These are phyloP conservation scores for Cheilinus undulatus DNA, from an alignment of 2,113 vertebrate genomes.

Conservation along the genomic window DNA sequence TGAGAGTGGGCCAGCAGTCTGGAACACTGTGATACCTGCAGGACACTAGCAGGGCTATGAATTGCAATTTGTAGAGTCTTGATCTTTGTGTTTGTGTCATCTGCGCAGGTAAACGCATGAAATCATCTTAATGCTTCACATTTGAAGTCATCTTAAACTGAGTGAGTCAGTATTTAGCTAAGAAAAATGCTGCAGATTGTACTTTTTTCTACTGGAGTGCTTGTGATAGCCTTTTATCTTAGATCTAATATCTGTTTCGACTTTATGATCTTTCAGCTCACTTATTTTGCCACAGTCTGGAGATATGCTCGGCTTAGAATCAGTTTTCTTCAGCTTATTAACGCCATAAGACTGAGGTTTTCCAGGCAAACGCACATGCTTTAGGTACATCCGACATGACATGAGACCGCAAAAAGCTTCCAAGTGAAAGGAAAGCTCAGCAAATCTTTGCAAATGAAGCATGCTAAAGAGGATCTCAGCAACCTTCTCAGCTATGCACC, in stretches of 20 bases:
- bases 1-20: not conserved
- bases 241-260: not conserved
- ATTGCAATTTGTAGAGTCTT: not conserved
- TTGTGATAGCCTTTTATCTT: not conserved
- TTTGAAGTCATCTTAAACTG: not conserved
- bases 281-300: not conserved
- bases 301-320: not conserved
- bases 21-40: not conserved
- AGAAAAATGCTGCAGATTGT: not conserved
- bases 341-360: not conserved
- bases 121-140: not conserved
- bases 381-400: constrained; percentile 10
- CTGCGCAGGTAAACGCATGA: not conserved
- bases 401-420: not conserved
- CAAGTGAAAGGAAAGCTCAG: not conserved
- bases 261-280: not conserved
- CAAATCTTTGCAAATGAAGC: constrained; percentile 1
- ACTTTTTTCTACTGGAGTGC: not conserved
- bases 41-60: not conserved
- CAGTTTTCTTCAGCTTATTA: not conserved
- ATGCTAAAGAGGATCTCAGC: not conserved
- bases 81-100: not conserved
- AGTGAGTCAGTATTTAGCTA: not conserved
- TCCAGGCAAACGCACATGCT: constrained; percentile 13
- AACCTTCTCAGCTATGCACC: not conserved